Conservation (phyloP, 2,888 invertebrate species). For the Agriopis marginaria region DNA sequence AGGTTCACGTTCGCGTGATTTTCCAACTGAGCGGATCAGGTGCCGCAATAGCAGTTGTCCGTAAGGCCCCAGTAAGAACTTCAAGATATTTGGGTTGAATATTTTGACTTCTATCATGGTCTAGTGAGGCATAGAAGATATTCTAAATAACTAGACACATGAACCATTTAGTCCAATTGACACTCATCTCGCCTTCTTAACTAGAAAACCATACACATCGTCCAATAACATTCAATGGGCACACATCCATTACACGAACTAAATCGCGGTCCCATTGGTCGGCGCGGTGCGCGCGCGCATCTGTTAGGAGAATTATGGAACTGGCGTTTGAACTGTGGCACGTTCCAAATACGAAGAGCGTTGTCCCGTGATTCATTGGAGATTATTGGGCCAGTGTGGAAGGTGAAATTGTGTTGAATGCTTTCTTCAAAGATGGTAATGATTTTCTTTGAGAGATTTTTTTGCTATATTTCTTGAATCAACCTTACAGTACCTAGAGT, state of each 20-base stretch:
- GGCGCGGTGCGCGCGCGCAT: slow-evolving; percentile 18
- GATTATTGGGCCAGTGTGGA: slow-evolving; percentile 13
- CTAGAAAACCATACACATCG: slow-evolving; percentile 20
- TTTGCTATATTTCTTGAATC: neutral
- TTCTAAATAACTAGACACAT: slow-evolving; percentile 7
- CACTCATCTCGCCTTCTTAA: slow-evolving; percentile 13
- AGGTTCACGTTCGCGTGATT: no score
- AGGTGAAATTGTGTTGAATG: slow-evolving; percentile 1
- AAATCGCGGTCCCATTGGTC: slow-evolving; percentile 16
- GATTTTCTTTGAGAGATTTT: neutral
- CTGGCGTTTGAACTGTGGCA: slow-evolving; percentile 9
- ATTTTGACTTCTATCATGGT: neutral
- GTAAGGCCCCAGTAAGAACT: no score
- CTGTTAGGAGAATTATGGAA: slow-evolving; percentile 18
- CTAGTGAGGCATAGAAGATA: neutral
- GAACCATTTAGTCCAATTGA: slow-evolving; percentile 20
- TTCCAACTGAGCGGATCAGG: no score
- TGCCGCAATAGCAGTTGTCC: no score
- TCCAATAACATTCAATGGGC: slow-evolving; percentile 7
- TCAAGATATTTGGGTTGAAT: no score
- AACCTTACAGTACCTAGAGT: no score
- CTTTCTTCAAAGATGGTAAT: neutral
- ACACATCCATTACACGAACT: slow-evolving; percentile 9
- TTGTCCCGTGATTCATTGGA: slow-evolving; percentile 21
- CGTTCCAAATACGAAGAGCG: slow-evolving; percentile 21